Evolutionary conservation across 2,888 invertebrate genomes (phyloP).

Genomic region (Euspilapteryx auroguttella): DNA sequence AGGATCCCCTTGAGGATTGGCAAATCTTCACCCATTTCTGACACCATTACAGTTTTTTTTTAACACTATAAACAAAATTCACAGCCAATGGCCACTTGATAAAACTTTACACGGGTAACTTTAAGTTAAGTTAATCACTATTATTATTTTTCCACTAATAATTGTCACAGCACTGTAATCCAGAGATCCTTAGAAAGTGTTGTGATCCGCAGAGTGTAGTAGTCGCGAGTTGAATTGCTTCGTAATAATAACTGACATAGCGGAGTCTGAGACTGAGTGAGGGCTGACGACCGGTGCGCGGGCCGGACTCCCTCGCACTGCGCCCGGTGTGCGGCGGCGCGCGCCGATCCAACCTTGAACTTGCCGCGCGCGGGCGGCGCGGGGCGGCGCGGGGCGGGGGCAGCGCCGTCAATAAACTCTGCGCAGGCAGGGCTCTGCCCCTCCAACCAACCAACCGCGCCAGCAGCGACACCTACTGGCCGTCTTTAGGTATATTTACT

Average conservation of each 20-base stretch:
- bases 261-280: constrained; percentile 43
- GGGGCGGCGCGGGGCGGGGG: constrained; percentile 38
- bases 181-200: too few species aligned
- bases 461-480: constrained; percentile 7
- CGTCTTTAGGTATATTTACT: too few species aligned
- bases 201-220: constrained; percentile 2
- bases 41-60: constrained; percentile 47
- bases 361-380: constrained; percentile 51
- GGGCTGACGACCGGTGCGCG: constrained; percentile 61
- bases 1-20: constrained; percentile 89
- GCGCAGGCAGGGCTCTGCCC: constrained; percentile 52
- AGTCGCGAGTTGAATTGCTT: too few species aligned
- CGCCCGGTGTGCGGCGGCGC: constrained; percentile 60
- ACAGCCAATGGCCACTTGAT: constrained; percentile 53
- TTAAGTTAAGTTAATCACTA: constrained; percentile 14
- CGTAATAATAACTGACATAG: too few species aligned
- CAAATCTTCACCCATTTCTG: constrained; percentile 84
- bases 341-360: constrained; percentile 65
- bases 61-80: constrained; percentile 46
- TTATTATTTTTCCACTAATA: constrained; percentile 14
- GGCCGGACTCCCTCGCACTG: constrained; percentile 63
- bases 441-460: constrained; percentile 19
- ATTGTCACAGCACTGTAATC: constrained; percentile 37
- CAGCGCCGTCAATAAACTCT: constrained; percentile 55
- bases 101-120: constrained; percentile 42